Evolutionary conservation across 2,888 invertebrate species (phyloP).

Genomic region (Scaeva pyrastri): DNA sequence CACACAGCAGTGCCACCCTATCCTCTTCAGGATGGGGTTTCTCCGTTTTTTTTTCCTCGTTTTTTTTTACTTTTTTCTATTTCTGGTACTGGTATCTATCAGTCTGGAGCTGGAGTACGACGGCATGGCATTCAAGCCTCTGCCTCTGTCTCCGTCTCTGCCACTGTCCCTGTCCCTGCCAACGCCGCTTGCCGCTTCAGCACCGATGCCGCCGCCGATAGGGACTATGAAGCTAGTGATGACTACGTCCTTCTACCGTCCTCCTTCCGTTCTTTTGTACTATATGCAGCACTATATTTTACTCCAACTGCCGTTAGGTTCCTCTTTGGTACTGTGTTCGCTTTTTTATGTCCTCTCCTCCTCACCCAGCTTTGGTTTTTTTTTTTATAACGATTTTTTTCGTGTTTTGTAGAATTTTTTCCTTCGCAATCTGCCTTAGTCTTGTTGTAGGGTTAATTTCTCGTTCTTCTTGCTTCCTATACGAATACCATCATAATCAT

Average conservation of each 20-base stretch:
- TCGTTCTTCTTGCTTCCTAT: conserved; percentile 45
- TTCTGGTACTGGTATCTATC: conserved; percentile 64
- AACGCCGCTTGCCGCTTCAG: conserved; percentile 32
- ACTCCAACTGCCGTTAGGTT: conserved; percentile 77
- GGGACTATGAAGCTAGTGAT: conserved; percentile 47
- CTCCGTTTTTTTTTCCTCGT: conserved; percentile 7
- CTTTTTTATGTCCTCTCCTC: conserved; percentile 27
- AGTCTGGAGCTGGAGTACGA: conserved; percentile 66
- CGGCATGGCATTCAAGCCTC: conserved; percentile 71
- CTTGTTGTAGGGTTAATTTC: conserved; percentile 78
- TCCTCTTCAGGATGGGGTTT: conserved; percentile 33
- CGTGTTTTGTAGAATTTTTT: conserved; percentile 80
- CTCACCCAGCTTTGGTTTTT: conserved; percentile 54
- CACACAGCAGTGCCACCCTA: conserved; percentile 24
- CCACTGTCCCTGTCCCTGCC: conserved; percentile 66
- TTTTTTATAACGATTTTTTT: conserved; percentile 76
- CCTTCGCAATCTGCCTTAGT: conserved; percentile 78
- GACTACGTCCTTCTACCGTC: conserved; percentile 56
- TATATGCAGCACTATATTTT: conserved; percentile 65
- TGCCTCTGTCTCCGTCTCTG: conserved; percentile 72
- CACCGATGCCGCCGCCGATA: conserved; percentile 37
- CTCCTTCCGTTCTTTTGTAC: conserved; percentile 68
- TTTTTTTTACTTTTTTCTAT: conserved; percentile 29
- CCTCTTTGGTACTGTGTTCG: conserved; percentile 75
- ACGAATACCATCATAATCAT: conserved; percentile 76